phyloP scores from a whole-genome alignment of 92 coral and sea anemone species.

The Parazoanthus swiftii region DNA sequence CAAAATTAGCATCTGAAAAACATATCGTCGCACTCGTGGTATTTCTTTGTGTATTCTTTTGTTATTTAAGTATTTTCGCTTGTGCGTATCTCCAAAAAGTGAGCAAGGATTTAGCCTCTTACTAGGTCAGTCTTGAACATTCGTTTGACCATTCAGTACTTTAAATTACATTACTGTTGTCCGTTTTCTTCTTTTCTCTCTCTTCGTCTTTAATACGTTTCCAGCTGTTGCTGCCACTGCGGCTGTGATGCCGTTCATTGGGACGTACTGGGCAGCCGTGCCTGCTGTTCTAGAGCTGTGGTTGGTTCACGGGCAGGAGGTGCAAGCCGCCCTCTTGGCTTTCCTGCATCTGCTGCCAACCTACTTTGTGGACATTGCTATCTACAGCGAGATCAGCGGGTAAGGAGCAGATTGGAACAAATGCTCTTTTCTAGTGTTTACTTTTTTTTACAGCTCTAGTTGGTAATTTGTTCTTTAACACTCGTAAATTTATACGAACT shows the following conservation, averaged over 20 bases:
- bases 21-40: no score
- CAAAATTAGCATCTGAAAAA: no score
- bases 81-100: no score
- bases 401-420: conserved; percentile 38
- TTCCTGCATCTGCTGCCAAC: conserved; percentile 88
- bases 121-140: no score
- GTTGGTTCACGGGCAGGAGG: conserved; percentile 78
- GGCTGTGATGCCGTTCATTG: conserved; percentile 94
- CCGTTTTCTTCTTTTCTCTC: background rate
- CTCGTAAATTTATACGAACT: background rate
- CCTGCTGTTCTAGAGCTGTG: conserved; percentile 96
- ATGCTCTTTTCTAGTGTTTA: background rate
- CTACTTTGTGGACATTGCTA: conserved; percentile 91
- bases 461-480: background rate
- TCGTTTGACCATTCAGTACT: no score
- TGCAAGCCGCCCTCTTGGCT: conserved; percentile 80
- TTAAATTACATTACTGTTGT: background rate
- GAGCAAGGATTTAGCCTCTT: no score
- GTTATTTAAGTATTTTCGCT: no score
- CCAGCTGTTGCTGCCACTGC: conserved; percentile 93
- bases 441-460: background rate
- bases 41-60: no score
- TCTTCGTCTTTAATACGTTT: background rate
- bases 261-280: conserved; percentile 92
- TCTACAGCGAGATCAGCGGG: conserved; percentile 99